Evolutionary conservation across 2,113 vertebrate genomes (phyloP).

Genomic region (Mohoua ochrocephala): DNA sequence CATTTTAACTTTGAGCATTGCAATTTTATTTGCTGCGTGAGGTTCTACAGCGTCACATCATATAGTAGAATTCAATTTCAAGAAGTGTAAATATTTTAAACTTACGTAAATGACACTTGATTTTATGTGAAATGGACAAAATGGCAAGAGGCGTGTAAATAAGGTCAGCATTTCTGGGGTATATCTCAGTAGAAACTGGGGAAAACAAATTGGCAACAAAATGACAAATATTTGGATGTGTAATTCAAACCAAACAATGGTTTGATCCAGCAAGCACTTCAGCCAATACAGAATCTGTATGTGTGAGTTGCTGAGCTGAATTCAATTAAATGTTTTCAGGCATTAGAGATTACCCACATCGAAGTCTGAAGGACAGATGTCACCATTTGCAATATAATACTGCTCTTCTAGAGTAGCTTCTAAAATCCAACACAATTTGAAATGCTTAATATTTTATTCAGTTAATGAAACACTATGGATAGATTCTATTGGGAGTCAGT

Average conservation of each 20-base stretch:
- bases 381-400: background rate
- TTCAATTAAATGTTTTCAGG: background rate
- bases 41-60: background rate
- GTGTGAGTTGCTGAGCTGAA: background rate
- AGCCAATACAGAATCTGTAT: background rate
- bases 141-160: background rate
- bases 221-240: constrained; percentile 24
- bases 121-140: background rate
- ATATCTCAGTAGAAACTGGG: background rate
- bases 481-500: background rate
- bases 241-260: constrained; percentile 1
- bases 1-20: background rate
- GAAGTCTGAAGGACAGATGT: background rate
- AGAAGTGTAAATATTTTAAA: background rate
- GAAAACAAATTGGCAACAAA: background rate
- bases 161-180: background rate
- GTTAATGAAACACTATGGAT: background rate
- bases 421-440: background rate
- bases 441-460: background rate
- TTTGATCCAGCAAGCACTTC: background rate
- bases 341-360: background rate
- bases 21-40: background rate
- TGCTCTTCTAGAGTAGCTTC: background rate
- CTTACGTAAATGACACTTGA: background rate
- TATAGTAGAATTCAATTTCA: background rate